phyloP scores from a whole-genome alignment of 2,888 invertebrate genomes.

The Miltochrista miniata region DNA sequence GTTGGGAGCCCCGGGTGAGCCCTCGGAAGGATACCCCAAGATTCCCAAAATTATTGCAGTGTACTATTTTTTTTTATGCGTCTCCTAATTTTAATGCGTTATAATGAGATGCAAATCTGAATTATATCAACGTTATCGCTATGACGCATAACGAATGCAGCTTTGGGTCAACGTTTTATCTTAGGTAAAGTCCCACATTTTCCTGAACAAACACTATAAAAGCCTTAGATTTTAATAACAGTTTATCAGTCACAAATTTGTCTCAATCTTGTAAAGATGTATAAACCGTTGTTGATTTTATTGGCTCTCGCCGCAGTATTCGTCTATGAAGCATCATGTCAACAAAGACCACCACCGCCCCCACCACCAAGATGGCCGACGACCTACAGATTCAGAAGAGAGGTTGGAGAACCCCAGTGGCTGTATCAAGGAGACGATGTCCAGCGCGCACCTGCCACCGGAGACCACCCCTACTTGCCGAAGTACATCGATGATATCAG shows the following conservation, averaged over 20 bases:
- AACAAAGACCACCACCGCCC: neutral
- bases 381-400: neutral
- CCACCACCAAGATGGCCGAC: neutral
- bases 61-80: no score
- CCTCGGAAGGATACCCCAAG: no score
- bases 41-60: no score
- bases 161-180: no score
- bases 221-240: no score
- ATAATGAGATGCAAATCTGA: no score
- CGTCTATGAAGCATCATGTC: neutral
- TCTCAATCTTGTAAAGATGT: neutral
- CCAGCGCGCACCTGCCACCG: constrained; percentile 1
- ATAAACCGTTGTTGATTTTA: neutral
- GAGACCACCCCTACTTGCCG: constrained; percentile 6
- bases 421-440: constrained; percentile 5
- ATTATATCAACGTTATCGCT: neutral
- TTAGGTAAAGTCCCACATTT: no score
- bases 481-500: constrained; percentile 8
- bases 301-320: neutral
- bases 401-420: constrained; percentile 3
- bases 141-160: no score
- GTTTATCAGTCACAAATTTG: neutral
- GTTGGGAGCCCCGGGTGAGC: no score
- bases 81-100: no score
- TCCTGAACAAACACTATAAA: no score